Evolutionary conservation across 2,113 vertebrate genomes (phyloP).

Genomic region (Nibea albiflora): DNA sequence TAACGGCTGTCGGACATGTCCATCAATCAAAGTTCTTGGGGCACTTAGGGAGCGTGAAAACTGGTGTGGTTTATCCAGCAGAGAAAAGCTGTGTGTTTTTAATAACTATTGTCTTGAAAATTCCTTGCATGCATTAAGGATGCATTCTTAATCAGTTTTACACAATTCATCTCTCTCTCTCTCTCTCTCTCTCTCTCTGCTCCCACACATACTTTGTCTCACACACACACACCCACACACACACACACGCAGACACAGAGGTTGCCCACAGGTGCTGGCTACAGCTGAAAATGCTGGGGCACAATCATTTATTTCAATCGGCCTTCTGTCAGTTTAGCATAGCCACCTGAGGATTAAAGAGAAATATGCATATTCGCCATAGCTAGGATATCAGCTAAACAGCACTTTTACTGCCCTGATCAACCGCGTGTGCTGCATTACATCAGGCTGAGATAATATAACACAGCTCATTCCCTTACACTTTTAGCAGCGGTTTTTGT

Average conservation of each 20-base stretch:
- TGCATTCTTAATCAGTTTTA: too few species aligned
- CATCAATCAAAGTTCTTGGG: conserved; percentile 54
- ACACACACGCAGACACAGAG: not conserved
- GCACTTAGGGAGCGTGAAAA: conserved; percentile 22
- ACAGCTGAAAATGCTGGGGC: conserved; percentile 48
- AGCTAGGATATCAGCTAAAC: conserved; percentile 49
- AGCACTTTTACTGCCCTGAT: conserved; percentile 42
- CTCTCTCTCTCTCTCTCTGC: not conserved
- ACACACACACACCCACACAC: not conserved
- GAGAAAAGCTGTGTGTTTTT: not conserved
- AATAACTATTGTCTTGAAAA: not conserved
- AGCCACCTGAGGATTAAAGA: conserved; percentile 58
- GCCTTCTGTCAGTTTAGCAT: conserved; percentile 70
- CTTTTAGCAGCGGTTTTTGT: conserved; percentile 24
- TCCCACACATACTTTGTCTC: not conserved
- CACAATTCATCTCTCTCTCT: too few species aligned
- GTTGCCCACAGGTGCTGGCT: conserved; percentile 47
- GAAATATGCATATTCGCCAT: conserved; percentile 54
- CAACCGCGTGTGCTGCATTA: conserved; percentile 36
- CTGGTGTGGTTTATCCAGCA: conserved; percentile 17
- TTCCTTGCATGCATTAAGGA: not conserved
- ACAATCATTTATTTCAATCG: conserved; percentile 73
- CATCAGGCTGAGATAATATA: conserved; percentile 48
- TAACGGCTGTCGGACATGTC: conserved; percentile 53
- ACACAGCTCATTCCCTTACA: conserved; percentile 32